phyloP scores from a whole-genome alignment of 1,140 invertebrate species.

The Bombus pascuorum region DNA sequence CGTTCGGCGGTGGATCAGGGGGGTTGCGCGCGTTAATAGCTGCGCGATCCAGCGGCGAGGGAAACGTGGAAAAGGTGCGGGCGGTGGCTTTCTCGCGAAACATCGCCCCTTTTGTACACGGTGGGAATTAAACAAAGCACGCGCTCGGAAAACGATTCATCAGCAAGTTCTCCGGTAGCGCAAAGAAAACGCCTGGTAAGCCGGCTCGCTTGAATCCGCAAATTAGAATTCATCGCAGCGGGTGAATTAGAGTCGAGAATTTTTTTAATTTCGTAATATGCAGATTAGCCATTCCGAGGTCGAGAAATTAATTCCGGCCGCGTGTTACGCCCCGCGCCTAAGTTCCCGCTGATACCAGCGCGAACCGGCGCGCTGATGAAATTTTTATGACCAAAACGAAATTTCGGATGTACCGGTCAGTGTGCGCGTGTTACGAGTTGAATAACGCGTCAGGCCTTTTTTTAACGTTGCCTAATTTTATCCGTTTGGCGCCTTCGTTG shows the following conservation, averaged over 20 bases:
- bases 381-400: conserved; percentile 58
- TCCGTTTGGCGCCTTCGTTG: not conserved
- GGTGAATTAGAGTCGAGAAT: conserved; percentile 69
- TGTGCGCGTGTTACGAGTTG: not conserved
- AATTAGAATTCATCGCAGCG: conserved; percentile 70
- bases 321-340: conserved; percentile 57
- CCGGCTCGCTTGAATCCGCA: conserved; percentile 22
- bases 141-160: conserved; percentile 8
- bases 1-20: not conserved
- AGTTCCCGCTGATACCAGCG: conserved; percentile 37
- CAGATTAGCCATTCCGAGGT: conserved; percentile 65
- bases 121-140: not conserved
- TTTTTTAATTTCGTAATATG: conserved; percentile 76
- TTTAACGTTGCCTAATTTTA: not conserved
- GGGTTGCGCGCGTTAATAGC: not conserved
- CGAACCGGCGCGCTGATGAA: conserved; percentile 59
- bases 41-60: not conserved
- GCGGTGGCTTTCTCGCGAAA: not conserved
- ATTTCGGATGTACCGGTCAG: not conserved
- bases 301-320: conserved; percentile 72
- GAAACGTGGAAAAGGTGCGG: not conserved
- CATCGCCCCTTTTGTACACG: too few relatives aligned
- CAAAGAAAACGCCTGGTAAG: conserved; percentile 16
- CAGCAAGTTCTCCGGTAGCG: not conserved
- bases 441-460: not conserved